These are phyloP conservation scores for Lordiphosa andalusiaca DNA, from an alignment of 2,888 invertebrate species.

Conservation along the genomic window DNA sequence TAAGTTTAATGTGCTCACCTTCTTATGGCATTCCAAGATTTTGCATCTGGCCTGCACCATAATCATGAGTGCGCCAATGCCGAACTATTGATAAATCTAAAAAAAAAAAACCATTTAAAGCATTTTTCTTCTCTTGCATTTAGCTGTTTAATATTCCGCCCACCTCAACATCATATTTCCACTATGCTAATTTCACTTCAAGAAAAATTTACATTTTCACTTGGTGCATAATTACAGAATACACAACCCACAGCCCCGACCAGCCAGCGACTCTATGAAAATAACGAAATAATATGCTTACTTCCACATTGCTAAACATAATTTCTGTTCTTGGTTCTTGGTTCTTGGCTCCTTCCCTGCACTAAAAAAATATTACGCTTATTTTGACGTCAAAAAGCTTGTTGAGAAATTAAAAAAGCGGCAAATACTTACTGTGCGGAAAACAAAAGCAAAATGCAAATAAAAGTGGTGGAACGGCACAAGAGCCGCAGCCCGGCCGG, in stretches of 20 bases:
- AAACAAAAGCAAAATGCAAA: slow-evolving; percentile 35
- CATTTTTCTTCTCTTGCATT: no score
- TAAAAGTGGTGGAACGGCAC: slow-evolving; percentile 8
- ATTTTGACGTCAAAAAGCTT: slow-evolving; percentile 70
- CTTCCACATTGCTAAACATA: slow-evolving; percentile 59
- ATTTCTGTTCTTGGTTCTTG: slow-evolving; percentile 20
- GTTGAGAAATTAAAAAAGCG: slow-evolving; percentile 67
- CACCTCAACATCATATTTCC: slow-evolving; percentile 19
- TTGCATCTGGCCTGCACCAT: no score
- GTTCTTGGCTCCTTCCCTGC: slow-evolving; percentile 17
- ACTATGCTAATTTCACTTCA: slow-evolving; percentile 45
- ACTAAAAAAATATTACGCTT: slow-evolving; percentile 67
- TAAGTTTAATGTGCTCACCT: no score
- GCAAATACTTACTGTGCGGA: slow-evolving; percentile 50
- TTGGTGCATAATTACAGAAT: slow-evolving; percentile 53
- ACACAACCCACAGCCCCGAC: slow-evolving; percentile 1
- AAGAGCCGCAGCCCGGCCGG: slow-evolving; percentile 48
- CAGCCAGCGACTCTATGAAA: slow-evolving; percentile 24
- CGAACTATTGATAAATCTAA: no score
- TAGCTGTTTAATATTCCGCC: slow-evolving; percentile 2
- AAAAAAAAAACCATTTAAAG: no score
- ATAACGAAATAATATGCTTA: slow-evolving; percentile 58
- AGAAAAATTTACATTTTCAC: slow-evolving; percentile 56
- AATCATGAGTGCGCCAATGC: no score
- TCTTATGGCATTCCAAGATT: no score